These are phyloP conservation scores for Hedya salicella DNA, from an alignment of 2,888 invertebrate species.

Conservation along the genomic window DNA sequence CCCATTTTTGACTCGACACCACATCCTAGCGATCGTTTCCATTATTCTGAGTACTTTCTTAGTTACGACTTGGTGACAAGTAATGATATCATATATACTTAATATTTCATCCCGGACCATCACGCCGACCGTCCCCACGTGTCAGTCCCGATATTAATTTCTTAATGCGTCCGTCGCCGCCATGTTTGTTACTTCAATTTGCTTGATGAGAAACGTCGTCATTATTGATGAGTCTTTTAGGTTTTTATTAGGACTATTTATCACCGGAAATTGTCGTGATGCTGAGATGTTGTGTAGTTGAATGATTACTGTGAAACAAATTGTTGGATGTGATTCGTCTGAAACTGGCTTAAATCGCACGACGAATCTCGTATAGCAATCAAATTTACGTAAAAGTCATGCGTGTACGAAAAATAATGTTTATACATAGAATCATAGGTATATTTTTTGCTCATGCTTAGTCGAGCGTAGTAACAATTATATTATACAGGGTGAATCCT, in stretches of 20 bases:
- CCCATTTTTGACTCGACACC: too few relatives aligned
- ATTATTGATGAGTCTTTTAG: constrained; percentile 68
- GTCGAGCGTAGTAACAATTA: too few relatives aligned
- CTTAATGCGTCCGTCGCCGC: constrained; percentile 61
- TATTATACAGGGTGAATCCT: too few relatives aligned
- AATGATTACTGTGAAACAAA: too few relatives aligned
- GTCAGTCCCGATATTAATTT: constrained; percentile 70
- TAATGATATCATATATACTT: constrained; percentile 23
- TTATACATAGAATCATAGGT: too few relatives aligned
- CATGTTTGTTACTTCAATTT: constrained; percentile 64
- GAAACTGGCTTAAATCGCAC: background rate
- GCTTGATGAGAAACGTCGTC: constrained; percentile 64
- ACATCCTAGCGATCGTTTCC: too few relatives aligned
- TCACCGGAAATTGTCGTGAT: constrained; percentile 56
- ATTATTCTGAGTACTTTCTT: background rate
- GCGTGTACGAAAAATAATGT: background rate
- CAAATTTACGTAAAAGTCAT: background rate
- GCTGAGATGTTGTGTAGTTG: constrained; percentile 42
- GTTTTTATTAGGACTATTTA: constrained; percentile 55
- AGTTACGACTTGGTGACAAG: constrained; percentile 23
- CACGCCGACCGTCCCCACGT: constrained; percentile 47
- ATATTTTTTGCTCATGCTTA: too few relatives aligned
- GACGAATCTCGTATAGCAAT: background rate
- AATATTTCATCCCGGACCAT: constrained; percentile 40
- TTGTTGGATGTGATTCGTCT: background rate